Evolutionary conservation across 2,797 vertebrate species (phyloP).

Genomic region (Podarcis lilfordi): DNA sequence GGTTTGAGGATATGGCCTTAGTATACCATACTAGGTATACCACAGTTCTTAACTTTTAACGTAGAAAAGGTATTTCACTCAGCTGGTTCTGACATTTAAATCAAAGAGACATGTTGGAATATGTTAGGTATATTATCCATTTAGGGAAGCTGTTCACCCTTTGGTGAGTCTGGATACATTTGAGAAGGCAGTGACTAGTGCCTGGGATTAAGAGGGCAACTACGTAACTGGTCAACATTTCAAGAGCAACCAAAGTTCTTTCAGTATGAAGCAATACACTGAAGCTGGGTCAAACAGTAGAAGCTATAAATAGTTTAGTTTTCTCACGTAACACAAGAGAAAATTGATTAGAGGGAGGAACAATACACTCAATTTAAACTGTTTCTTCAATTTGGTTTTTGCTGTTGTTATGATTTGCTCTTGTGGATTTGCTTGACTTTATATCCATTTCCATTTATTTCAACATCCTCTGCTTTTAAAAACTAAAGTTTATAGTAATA

Average conservation of each 20-base stretch:
- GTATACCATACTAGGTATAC: neutral
- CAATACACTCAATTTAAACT: neutral
- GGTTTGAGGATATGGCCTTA: neutral
- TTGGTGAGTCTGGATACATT: neutral
- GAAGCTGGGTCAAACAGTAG: conserved; percentile 20
- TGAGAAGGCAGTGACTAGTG: neutral
- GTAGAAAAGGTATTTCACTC: neutral
- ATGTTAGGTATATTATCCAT: neutral
- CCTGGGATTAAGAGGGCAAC: neutral
- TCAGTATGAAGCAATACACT: neutral
- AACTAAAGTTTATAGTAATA: conserved; percentile 60
- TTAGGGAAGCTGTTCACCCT: neutral
- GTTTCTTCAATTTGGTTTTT: neutral
- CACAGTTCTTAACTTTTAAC: neutral
- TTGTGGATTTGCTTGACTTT: conserved; percentile 42
- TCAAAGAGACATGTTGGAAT: neutral
- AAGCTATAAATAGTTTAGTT: conserved; percentile 27
- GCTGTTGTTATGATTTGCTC: conserved; percentile 41
- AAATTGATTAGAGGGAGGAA: conserved; percentile 1
- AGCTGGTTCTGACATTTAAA: neutral
- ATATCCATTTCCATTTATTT: conserved; percentile 28
- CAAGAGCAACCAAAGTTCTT: conserved; percentile 4
- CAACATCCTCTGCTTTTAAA: conserved; percentile 50
- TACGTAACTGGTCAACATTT: conserved; percentile 22
- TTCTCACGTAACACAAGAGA: neutral